phyloP scores from a whole-genome alignment of 2,888 invertebrate species.

The Luperina nickerlii region DNA sequence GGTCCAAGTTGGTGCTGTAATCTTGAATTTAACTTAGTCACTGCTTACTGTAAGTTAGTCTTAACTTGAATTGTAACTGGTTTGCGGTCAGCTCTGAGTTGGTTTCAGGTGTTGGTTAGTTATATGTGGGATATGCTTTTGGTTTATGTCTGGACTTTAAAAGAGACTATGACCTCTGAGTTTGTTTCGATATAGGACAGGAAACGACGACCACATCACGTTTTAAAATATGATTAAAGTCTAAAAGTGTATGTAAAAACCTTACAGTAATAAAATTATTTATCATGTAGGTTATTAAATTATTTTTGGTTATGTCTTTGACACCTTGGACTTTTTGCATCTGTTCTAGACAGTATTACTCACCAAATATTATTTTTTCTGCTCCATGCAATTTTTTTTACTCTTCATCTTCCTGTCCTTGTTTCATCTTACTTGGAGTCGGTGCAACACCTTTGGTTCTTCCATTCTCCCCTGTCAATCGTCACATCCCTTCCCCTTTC shows the following conservation, averaged over 20 bases:
- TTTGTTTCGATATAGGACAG: background rate
- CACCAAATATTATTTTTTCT: background rate
- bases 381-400: background rate
- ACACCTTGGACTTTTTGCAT: background rate
- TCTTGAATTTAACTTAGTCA: slow-evolving; percentile 75
- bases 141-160: background rate
- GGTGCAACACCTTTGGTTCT: no score
- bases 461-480: no score
- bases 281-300: no score
- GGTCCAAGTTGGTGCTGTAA: slow-evolving; percentile 70
- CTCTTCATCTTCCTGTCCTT: background rate
- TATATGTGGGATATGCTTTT: background rate
- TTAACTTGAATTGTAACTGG: slow-evolving; percentile 60
- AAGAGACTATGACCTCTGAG: background rate
- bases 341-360: background rate
- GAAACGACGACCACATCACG: background rate
- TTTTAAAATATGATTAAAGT: no score
- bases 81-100: slow-evolving; percentile 57
- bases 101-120: slow-evolving; percentile 47
- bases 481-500: no score
- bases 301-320: background rate
- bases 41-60: slow-evolving; percentile 63
- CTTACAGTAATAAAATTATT: no score
- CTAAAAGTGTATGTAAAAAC: no score
- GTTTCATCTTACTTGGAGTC: no score